These are phyloP conservation scores for Triplophysa dalaica DNA, from an alignment of 2,113 vertebrate species.

Conservation along the genomic window DNA sequence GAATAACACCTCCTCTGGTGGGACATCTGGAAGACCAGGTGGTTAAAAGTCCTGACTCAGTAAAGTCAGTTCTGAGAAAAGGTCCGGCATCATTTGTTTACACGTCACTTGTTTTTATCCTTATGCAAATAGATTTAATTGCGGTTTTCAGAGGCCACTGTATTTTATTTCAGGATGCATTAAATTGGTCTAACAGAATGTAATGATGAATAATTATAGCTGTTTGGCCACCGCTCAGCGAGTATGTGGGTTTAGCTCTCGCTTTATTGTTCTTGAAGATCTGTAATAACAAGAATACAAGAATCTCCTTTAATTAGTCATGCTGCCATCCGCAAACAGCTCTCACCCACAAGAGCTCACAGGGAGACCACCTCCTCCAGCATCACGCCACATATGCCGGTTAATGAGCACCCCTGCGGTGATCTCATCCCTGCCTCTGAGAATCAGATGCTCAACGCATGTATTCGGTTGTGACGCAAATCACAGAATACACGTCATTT, in stretches of 20 bases:
- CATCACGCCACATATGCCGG: conserved; percentile 12
- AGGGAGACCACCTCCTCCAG: conserved; percentile 2
- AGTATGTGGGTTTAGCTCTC: conserved; percentile 12
- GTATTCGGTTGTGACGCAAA: conserved; percentile 1
- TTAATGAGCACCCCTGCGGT: conserved; percentile 9
- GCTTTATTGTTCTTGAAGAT: conserved; percentile 13
- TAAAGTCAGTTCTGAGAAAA: neutral
- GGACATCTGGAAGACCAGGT: no score
- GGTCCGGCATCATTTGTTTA: neutral
- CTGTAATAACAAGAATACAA: conserved; percentile 1
- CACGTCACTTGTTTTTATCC: neutral
- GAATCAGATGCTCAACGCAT: neutral
- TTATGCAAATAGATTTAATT: neutral
- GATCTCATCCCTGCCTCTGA: conserved; percentile 3
- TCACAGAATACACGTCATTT: neutral
- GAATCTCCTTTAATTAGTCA: conserved; percentile 23
- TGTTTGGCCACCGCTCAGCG: neutral
- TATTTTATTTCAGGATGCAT: neutral
- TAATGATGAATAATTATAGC: conserved; percentile 1
- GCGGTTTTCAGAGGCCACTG: neutral
- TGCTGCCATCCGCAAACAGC: conserved; percentile 15
- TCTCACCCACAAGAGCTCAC: conserved; percentile 31
- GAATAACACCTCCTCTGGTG: no score
- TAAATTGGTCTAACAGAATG: neutral
- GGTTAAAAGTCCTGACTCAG: no score